These are phyloP conservation scores for Clupea harengus DNA, from an alignment of 2,113 vertebrate genomes.

Conservation along the genomic window DNA sequence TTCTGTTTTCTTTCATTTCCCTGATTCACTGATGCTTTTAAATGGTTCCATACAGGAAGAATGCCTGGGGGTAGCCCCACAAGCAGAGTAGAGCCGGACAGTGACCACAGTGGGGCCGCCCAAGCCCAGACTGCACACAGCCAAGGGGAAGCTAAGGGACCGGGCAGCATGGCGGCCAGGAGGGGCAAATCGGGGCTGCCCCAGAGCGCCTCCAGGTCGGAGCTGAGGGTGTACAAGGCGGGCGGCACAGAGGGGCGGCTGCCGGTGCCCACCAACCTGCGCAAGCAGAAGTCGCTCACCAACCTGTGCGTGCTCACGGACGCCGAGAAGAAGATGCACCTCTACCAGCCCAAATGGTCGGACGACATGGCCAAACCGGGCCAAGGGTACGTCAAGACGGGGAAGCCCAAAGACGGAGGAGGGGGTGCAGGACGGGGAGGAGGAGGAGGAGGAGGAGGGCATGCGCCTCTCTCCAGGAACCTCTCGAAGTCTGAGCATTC, in stretches of 20 bases:
- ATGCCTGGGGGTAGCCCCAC: constrained; percentile 84
- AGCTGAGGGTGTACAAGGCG: constrained; percentile 85
- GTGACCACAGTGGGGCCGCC: constrained; percentile 58
- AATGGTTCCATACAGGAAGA: constrained; percentile 81
- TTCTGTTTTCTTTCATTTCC: constrained; percentile 32
- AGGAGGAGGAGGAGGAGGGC: constrained; percentile 52
- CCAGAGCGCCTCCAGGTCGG: constrained; percentile 69
- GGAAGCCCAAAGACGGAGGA: constrained; percentile 58
- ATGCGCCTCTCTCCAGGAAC: constrained; percentile 75
- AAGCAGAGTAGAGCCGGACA: constrained; percentile 61
- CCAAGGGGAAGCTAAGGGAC: constrained; percentile 56
- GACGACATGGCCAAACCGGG: constrained; percentile 78
- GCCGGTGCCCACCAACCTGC: constrained; percentile 74
- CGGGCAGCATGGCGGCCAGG: constrained; percentile 77
- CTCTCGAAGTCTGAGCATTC: constrained; percentile 93
- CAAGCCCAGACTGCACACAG: constrained; percentile 57
- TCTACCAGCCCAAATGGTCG: constrained; percentile 84
- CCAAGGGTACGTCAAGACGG: constrained; percentile 54
- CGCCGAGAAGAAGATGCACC: constrained; percentile 90
- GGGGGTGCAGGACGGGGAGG: constrained; percentile 48
- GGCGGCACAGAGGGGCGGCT: constrained; percentile 71
- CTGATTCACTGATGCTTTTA: constrained; percentile 70
- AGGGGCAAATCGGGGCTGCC: constrained; percentile 72
- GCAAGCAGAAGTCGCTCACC: constrained; percentile 88
- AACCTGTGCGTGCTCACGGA: constrained; percentile 91